A percentile compares a stretch with the other conserved stretches of the same genome.
Evolutionary conservation across 2,888 invertebrate species (phyloP).

Genomic region (Piscicola geometra): DNA sequence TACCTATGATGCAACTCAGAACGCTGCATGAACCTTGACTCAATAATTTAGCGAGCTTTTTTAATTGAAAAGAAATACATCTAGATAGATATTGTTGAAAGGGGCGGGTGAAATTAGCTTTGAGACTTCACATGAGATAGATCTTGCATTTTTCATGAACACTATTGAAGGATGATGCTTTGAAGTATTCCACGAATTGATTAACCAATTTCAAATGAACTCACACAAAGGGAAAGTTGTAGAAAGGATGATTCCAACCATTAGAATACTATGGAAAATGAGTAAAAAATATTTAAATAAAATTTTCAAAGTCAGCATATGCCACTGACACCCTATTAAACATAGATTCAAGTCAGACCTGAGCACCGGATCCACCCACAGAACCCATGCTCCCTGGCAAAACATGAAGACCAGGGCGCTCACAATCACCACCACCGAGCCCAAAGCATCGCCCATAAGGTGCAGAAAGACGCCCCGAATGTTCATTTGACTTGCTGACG

Average conservation of each 20-base stretch:
- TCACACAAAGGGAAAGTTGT: slow-evolving; percentile 53
- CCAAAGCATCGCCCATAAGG: slow-evolving; percentile 91
- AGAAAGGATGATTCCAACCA: slow-evolving; percentile 59
- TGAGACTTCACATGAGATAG: too few relatives aligned
- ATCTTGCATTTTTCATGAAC: too few relatives aligned
- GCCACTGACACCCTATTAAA: background rate
- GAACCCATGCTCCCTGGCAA: slow-evolving; percentile 63
- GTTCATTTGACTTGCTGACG: slow-evolving; percentile 73
- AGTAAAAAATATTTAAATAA: slow-evolving; percentile 1
- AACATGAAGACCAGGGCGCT: slow-evolving; percentile 71
- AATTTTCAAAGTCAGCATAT: background rate
- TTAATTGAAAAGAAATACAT: too few relatives aligned
- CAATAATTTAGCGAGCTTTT: too few relatives aligned
- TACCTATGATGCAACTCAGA: too few relatives aligned
- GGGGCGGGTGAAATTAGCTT: too few relatives aligned
- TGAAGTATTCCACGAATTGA: too few relatives aligned
- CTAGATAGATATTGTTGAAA: too few relatives aligned
- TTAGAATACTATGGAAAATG: slow-evolving; percentile 68
- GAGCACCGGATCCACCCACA: slow-evolving; percentile 89
- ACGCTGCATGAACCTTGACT: too few relatives aligned
- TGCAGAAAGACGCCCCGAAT: slow-evolving; percentile 99
- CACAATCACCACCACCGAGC: slow-evolving; percentile 83
- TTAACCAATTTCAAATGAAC: too few relatives aligned
- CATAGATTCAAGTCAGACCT: slow-evolving; percentile 50
- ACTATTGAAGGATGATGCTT: too few relatives aligned